A percentile compares a stretch with the other conserved stretches of the same genome.
Conservation (phyloP, 2,888 invertebrate species). For the Choristoneura rosaceana region DNA sequence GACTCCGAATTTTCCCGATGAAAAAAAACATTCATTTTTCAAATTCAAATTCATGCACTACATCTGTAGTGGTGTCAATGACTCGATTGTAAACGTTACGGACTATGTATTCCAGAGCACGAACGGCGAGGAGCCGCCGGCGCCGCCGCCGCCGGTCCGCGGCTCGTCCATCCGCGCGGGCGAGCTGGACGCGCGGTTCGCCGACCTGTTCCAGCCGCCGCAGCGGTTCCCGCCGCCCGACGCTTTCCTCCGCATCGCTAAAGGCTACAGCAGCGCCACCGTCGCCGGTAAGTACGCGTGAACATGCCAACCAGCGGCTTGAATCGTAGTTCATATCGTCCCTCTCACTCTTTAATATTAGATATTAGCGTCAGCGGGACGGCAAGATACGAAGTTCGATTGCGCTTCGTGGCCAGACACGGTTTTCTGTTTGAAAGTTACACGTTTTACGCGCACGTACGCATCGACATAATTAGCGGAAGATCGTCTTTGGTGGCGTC, state of each 20-base stretch:
- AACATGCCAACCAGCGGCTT: conserved; percentile 21
- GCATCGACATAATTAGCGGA: too few relatives aligned
- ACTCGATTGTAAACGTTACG: too few relatives aligned
- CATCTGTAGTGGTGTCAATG: not conserved
- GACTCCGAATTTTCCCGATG: too few relatives aligned
- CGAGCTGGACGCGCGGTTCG: conserved; percentile 90
- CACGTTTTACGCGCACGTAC: too few relatives aligned
- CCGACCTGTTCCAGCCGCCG: conserved; percentile 86
- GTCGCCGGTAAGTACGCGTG: conserved; percentile 75
- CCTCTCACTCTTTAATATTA: too few relatives aligned
- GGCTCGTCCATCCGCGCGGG: conserved; percentile 86
- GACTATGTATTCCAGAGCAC: conserved; percentile 51
- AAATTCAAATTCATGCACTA: too few relatives aligned
- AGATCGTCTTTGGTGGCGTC: too few relatives aligned
- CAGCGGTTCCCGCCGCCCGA: conserved; percentile 89
- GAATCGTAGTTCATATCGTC: too few relatives aligned
- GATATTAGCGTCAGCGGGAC: too few relatives aligned
- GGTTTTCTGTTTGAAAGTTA: too few relatives aligned
- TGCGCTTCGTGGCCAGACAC: too few relatives aligned
- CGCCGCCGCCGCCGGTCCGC: conserved; percentile 86
- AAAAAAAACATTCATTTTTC: not conserved
- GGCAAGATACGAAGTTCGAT: too few relatives aligned
- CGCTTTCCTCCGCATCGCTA: conserved; percentile 87
- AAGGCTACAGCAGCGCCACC: conserved; percentile 88
- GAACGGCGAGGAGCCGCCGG: conserved; percentile 65